A percentile compares a stretch with the other conserved stretches of the same genome.
These are phyloP conservation scores for Geopemphigus sp. DNA, from an alignment of 1,140 invertebrate species.

Conservation along the genomic window DNA sequence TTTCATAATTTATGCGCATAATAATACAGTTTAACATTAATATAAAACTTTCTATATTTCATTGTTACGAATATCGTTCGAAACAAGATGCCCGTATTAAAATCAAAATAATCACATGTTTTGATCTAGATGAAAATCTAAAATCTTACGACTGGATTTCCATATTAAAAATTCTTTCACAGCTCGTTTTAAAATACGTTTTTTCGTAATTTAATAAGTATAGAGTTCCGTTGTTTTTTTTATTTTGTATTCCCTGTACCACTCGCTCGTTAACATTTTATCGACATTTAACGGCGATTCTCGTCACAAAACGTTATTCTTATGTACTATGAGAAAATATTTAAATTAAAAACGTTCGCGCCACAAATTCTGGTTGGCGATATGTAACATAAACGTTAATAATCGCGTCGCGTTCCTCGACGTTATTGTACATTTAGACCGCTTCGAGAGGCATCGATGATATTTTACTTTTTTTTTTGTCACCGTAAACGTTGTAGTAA, in stretches of 20 bases:
- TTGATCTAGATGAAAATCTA: not conserved
- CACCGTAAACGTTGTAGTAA: too few relatives aligned
- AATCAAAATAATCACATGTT: conserved; percentile 16
- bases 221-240: too few relatives aligned
- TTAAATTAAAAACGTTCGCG: not conserved
- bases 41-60: not conserved
- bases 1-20: conserved; percentile 8
- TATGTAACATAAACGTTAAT: not conserved
- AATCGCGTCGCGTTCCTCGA: too few relatives aligned
- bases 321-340: not conserved
- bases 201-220: not conserved
- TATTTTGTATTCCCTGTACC: not conserved
- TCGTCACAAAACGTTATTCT: not conserved
- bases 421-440: too few relatives aligned
- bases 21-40: conserved; percentile 8
- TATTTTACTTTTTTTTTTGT: too few relatives aligned
- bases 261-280: not conserved
- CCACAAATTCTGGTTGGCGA: not conserved
- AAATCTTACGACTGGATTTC: not conserved
- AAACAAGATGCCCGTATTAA: not conserved
- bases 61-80: not conserved
- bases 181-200: not conserved
- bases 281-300: not conserved
- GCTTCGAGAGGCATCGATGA: too few relatives aligned
- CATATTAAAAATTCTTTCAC: not conserved